Base-by-base conservation (phyloP, 2,113 vertebrate genomes). In the Triplophysa dalaica region DNA sequence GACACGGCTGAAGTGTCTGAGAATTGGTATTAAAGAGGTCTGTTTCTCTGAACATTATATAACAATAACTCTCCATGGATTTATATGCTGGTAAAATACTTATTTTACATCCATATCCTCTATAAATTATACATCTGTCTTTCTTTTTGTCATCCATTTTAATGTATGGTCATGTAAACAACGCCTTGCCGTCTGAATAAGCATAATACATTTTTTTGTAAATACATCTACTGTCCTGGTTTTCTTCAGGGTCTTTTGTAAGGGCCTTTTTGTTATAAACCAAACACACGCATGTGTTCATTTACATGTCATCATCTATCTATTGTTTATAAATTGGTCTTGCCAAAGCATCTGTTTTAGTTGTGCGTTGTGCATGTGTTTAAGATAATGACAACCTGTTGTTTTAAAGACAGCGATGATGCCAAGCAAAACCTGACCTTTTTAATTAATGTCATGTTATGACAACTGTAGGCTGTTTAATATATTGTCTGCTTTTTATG, bases 71-170 rank as follows among this genome's bases (percentile, higher is more conserved):
- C 74, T 75, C 33, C 26, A 58, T 69, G 22, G 72, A 83, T 91
- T 90, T 86, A 91, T 88, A 82, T 76, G 82, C 85, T 86, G 66
- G 64, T 90, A 89, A 91, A 92, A 85, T 19, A 66, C 12, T 72
- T 72, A 81, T 83, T 90, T 90, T 82, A 85, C 90, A 87, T 87
- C 75, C 52, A 74, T 48, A 58, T 7, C 60, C 73, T 74, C 81
- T 70, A 75, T 60, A 65, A 76, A 81, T 81, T 45, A 70, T 52
- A 41, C 21, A 22, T 76, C 48, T 76, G 64, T 63, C 70, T 61
- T 60, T 26, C 41, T 24, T 72, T 62, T 60, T 54, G 50, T 16
- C 29, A 60, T 75, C 75, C 52, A 10, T 80, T 73, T 70, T 56
- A 48, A 77, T 26, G 24, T 75, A 54, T 76, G 41, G 19, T 79